A percentile compares a stretch with the other conserved stretches of the same genome.
Evolutionary conservation across 1,140 invertebrate genomes (phyloP).

Genomic region (Pseudomyrmex sp.): DNA sequence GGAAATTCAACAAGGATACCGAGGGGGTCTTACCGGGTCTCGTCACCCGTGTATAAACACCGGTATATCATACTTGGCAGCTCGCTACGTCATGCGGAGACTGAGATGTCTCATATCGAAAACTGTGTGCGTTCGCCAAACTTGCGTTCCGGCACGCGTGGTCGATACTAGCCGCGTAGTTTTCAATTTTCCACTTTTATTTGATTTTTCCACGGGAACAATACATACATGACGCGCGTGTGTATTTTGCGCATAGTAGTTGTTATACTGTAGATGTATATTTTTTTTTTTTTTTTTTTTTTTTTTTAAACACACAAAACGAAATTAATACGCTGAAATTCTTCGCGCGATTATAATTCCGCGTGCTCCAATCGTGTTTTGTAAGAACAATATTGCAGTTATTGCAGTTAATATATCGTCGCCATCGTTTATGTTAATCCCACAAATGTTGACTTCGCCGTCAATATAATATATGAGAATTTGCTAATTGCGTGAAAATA

Average conservation of each 20-base stretch:
- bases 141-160: background rate
- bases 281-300: background rate
- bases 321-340: slow-evolving; percentile 6
- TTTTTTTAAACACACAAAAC: background rate
- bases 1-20: slow-evolving; percentile 47
- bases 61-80: slow-evolving; percentile 53
- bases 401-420: slow-evolving; percentile 9
- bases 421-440: slow-evolving; percentile 21
- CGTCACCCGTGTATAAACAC: slow-evolving; percentile 44
- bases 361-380: background rate
- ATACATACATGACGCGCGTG: too few species aligned
- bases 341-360: background rate
- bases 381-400: slow-evolving; percentile 41
- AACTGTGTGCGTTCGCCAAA: background rate
- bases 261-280: background rate
- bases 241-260: background rate
- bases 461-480: slow-evolving; percentile 6
- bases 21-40: slow-evolving; percentile 40
- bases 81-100: slow-evolving; percentile 45
- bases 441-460: slow-evolving; percentile 28
- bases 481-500: slow-evolving; percentile 15
- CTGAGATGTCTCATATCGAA: slow-evolving; percentile 30
- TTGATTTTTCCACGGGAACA: background rate
- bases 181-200: background rate
- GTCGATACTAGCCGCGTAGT: background rate